phyloP scores from a whole-genome alignment of 2,888 invertebrate genomes.

The Mesorhabditis sp. region DNA sequence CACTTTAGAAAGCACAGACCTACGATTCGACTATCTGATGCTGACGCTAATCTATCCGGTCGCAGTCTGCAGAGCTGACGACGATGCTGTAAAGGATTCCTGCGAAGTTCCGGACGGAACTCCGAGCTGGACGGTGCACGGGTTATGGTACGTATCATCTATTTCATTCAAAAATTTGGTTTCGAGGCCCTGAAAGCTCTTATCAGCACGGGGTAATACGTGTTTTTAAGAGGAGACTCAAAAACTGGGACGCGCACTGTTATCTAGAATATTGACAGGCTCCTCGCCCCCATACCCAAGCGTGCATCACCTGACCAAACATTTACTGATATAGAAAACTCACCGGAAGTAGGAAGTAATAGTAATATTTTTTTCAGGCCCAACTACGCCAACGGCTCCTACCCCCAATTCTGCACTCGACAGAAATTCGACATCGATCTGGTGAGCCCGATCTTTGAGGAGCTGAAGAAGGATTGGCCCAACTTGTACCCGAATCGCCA shows the following conservation, averaged over 20 bases:
- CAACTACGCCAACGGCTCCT: constrained; percentile 28
- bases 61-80: constrained; percentile 38
- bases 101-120: constrained; percentile 33
- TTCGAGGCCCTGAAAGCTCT: too few species aligned
- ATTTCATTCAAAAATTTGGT: too few species aligned
- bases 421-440: constrained; percentile 24
- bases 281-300: too few species aligned
- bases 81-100: constrained; percentile 31
- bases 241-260: too few species aligned
- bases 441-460: constrained; percentile 23
- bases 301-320: too few species aligned
- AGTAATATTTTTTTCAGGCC: constrained; percentile 12
- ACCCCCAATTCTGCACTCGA: constrained; percentile 34
- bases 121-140: constrained; percentile 35
- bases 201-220: too few species aligned
- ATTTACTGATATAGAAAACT: not conserved
- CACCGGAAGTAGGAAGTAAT: not conserved
- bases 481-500: constrained; percentile 29
- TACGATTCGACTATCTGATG: constrained; percentile 32
- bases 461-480: constrained; percentile 29
- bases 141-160: constrained; percentile 23
- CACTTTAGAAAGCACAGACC: too few species aligned
- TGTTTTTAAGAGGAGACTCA: too few species aligned
- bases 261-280: too few species aligned
- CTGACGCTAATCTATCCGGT: constrained; percentile 33